A percentile compares a stretch with the other conserved stretches of the same genome.
Evolutionary conservation across 2,888 invertebrate species (phyloP).

Genomic region (Spilarctia lutea): DNA sequence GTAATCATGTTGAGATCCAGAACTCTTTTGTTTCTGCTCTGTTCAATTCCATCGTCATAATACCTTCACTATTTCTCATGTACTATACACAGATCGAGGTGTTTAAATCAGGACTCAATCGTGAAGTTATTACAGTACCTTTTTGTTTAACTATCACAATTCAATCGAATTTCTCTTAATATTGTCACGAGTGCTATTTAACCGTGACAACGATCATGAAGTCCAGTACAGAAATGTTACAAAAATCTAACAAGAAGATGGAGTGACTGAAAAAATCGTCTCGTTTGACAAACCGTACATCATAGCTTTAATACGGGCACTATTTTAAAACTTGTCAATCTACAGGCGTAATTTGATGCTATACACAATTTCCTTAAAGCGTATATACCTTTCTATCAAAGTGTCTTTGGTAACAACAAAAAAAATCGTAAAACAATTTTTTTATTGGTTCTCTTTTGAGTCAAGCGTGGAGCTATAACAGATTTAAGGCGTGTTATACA

Average conservation of each 20-base stretch:
- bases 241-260: not conserved
- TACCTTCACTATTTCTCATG: not conserved
- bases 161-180: not conserved
- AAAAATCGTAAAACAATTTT: not conserved
- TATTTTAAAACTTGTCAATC: constrained; percentile 3
- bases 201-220: not conserved
- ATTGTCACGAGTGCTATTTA: not conserved
- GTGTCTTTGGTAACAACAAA: not conserved
- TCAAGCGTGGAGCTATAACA: not conserved
- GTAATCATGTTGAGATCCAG: not conserved
- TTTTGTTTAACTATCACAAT: not conserved
- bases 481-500: not conserved
- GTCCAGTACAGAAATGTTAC: not conserved
- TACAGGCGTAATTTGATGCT: not conserved
- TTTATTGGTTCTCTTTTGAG: constrained; percentile 1
- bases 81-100: not conserved
- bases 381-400: not conserved
- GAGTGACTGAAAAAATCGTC: not conserved
- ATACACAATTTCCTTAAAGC: not conserved
- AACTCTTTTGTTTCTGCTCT: not conserved
- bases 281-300: not conserved
- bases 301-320: not conserved
- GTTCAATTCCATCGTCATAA: not conserved
- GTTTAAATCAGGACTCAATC: not conserved
- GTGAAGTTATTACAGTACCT: not conserved